Base-by-base conservation (phyloP, 2,888 invertebrate species). In the Ecdyonurus torrentis region DNA sequence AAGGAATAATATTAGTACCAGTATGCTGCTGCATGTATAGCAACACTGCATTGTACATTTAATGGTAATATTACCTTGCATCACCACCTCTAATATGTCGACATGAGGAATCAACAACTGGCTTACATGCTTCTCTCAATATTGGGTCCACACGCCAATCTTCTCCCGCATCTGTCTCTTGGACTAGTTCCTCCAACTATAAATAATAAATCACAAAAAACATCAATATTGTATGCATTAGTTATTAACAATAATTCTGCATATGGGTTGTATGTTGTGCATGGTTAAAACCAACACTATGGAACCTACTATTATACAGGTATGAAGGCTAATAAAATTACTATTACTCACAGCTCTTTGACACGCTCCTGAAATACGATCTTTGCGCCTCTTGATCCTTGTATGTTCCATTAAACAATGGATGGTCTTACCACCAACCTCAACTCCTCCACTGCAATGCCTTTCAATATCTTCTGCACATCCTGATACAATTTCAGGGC, bases 141-240 rank as follows among this genome's bases (percentile, higher is more conserved):
- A 93, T 85, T 0, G 92, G 92, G 77, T 99, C 98, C 0, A 97
- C 91, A 69, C 91, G 83, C 90, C 95, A 95, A 76, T 97, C 93
- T 75, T 92, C 91, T 1, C 90, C 96, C n/a, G 86, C 88, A 75
- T 98, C 95, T 2, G 91, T 85, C 70, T 91, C 86, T 75, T 89
- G 87, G 2, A 97, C 79, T 58, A 97, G 76, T 52, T 79, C 77
- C 75, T 92, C 90, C 65, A 97, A 74, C 86, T 87, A 69, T 52
- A 72, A 71, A 64, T 65, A 63, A 24, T 63, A 20, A 64, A 25
- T 59, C n/a, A 59, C 24, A 24, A 63, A 55, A 23, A 59, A 25
- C 20, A 18, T 61, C 2, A 19, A 50, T 18, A 7, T 5, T 61
- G 25, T 2, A n/a, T 25, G 52, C n/a, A n/a, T 59, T 60, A 53